Percentiles rank a stretch among this genome's conserved stretches.
Conservation (phyloP, 2,888 invertebrate species). For the Molorchus minor region DNA sequence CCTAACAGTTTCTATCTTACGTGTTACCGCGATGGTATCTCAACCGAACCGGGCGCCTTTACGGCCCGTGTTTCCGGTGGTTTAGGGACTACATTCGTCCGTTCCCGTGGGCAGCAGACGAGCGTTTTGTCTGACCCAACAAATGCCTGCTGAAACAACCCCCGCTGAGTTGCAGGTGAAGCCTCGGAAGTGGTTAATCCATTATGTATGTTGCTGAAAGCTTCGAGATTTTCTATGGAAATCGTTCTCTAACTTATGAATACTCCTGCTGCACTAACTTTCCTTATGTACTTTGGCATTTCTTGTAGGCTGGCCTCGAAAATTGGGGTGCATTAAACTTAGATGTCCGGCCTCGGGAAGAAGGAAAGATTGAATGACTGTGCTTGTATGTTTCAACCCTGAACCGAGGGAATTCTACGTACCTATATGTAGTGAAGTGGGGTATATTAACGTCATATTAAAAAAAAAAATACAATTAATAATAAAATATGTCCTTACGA, state of each 20-base stretch:
- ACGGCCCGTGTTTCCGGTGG: conserved; percentile 27
- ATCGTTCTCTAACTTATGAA: conserved; percentile 53
- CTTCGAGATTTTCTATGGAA: conserved; percentile 54
- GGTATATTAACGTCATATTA: too few relatives aligned
- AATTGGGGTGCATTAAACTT: neutral
- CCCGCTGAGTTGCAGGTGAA: conserved; percentile 51
- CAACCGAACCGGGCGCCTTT: conserved; percentile 4
- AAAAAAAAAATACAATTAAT: too few relatives aligned
- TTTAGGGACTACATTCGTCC: conserved; percentile 30
- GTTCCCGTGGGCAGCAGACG: conserved; percentile 21
- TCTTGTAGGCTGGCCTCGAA: conserved; percentile 1
- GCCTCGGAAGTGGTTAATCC: conserved; percentile 56
- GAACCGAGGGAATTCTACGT: too few relatives aligned
- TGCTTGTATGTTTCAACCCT: too few relatives aligned
- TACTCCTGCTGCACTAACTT: conserved; percentile 32
- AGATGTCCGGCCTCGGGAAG: conserved; percentile 4
- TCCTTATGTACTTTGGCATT: conserved; percentile 20
- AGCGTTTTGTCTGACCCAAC: conserved; percentile 44
- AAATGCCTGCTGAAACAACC: conserved; percentile 29
- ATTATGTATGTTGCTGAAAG: conserved; percentile 57
- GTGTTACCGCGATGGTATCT: conserved; percentile 18
- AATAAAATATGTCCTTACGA: too few relatives aligned
- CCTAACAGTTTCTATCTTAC: conserved; percentile 22
- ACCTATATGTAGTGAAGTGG: too few relatives aligned
- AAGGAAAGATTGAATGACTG: too few relatives aligned